Evolutionary conservation across 2,797 vertebrate species (phyloP), one percentile per base, ranked within the genome.

Genomic region (Vireo griseus): DNA sequence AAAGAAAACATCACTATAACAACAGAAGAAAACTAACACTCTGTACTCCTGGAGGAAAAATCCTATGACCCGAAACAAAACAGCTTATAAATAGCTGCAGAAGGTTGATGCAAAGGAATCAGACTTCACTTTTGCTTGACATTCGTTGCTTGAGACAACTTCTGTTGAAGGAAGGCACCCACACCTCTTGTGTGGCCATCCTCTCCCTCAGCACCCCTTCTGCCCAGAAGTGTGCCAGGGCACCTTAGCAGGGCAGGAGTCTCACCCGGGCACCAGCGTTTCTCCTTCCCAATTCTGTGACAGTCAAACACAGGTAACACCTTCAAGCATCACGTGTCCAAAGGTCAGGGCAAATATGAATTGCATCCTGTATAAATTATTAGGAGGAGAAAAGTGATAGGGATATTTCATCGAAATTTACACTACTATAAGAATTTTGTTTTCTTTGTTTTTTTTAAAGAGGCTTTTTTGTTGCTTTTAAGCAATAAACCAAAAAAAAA

Each of bases 41-140:
- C 58, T 16, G 10, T 84, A 72, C 54, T 81, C 83, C 66, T 78
- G 62, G 47, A 92, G 88, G 40, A 93, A 93, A 42, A 75, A 76
- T 81, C 92, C 80, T 78, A 52, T 90, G 79, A 91, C 69, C 66
- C 55, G 47, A 75, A 95, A 86, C 58, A 94, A 92, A 95, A 52
- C 62, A 78, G 62, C 40, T 95, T 95, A 95, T 88, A 95, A 95
- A 95, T 90, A 96, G 85, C 69, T 88, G 75, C 65, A 88, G 69
- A 94, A 90, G 42, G 52, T n/a, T 79, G 59, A 85, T 75, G 51
- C 47, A 73, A 85, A 82, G 67, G 68, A 79, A 59, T 50, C 63
- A 88, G 58, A 66, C 51, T 81, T 92, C 45, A 77, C 9, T 66
- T 79, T 57, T 77, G 21, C 50, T 83, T 80, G 58, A 54, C 1